Conservation (phyloP, 2,888 invertebrate species). For the Rhingia campestris region DNA sequence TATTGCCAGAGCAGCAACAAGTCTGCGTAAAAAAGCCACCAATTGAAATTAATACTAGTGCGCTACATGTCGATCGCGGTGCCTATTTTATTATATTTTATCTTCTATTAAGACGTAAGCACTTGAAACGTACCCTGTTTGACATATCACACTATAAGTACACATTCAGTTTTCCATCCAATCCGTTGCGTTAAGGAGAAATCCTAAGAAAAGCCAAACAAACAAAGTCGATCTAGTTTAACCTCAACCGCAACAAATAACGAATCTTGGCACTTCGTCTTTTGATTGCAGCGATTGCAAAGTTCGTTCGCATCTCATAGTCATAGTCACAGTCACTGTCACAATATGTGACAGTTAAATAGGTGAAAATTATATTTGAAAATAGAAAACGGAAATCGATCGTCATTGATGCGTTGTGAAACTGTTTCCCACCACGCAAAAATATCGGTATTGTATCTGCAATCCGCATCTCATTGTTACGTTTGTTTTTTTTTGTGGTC, state of each 20-base stretch:
- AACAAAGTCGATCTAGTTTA: slow-evolving; percentile 35
- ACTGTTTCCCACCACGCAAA: neutral
- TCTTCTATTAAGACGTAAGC: slow-evolving; percentile 29
- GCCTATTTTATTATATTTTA: too few relatives aligned
- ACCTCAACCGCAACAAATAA: slow-evolving; percentile 56
- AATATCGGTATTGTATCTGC: neutral
- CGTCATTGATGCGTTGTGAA: slow-evolving; percentile 39
- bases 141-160: slow-evolving; percentile 56
- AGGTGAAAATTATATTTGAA: slow-evolving; percentile 31
- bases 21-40: slow-evolving; percentile 1
- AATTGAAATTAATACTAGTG: slow-evolving; percentile 52
- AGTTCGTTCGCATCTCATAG: slow-evolving; percentile 25
- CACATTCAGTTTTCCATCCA: slow-evolving; percentile 13
- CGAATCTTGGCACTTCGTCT: slow-evolving; percentile 40
- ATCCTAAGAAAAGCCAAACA: slow-evolving; percentile 14
- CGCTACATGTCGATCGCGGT: slow-evolving; percentile 16
- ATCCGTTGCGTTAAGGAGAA: slow-evolving; percentile 11
- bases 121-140: slow-evolving; percentile 17
- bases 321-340: neutral
- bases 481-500: slow-evolving; percentile 39
- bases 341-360: slow-evolving; percentile 48
- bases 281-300: slow-evolving; percentile 23
- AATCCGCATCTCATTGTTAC: slow-evolving; percentile 22
- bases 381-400: slow-evolving; percentile 54
- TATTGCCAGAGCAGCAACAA: slow-evolving; percentile 23